These are phyloP conservation scores for Carposina sasakii DNA, from an alignment of 1,140 invertebrate species.

Conservation along the genomic window DNA sequence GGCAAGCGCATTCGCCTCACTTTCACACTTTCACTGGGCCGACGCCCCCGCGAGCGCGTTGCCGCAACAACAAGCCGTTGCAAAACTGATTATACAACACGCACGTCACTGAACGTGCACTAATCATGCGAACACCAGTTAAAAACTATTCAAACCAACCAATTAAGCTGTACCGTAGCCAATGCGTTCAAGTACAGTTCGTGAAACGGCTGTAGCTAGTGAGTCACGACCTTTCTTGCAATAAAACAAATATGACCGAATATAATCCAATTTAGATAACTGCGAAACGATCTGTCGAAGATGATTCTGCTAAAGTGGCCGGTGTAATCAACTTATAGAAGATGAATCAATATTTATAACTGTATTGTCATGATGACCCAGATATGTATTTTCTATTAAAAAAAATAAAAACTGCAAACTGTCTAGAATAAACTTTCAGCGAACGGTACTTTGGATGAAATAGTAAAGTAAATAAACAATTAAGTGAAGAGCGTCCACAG, in stretches of 20 bases:
- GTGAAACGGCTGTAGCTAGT: too few species aligned
- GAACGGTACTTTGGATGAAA: too few species aligned
- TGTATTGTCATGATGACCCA: conserved; percentile 34
- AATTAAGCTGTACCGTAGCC: too few species aligned
- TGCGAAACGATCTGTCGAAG: conserved; percentile 21
- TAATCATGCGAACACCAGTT: conserved; percentile 9
- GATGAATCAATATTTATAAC: conserved; percentile 31
- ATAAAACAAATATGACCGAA: conserved; percentile 19
- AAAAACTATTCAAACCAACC: too few species aligned
- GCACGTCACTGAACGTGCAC: conserved; percentile 8
- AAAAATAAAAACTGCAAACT: too few species aligned
- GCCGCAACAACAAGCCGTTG: conserved; percentile 39
- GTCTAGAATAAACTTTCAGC: too few species aligned
- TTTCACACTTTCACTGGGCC: conserved; percentile 69
- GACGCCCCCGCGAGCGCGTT: conserved; percentile 44
- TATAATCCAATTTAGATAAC: conserved; percentile 29
- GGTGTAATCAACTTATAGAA: conserved; percentile 27
- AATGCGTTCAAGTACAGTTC: too few species aligned
- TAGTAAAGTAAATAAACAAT: too few species aligned
- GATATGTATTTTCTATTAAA: too few species aligned
- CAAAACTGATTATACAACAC: conserved; percentile 62
- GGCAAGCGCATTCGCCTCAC: conserved; percentile 55
- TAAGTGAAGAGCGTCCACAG: too few species aligned
- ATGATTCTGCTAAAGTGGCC: conserved; percentile 20
- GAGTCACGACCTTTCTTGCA: conserved; percentile 22